Base-by-base conservation (phyloP, 2,888 invertebrate genomes). In the Eilema sororculum region DNA sequence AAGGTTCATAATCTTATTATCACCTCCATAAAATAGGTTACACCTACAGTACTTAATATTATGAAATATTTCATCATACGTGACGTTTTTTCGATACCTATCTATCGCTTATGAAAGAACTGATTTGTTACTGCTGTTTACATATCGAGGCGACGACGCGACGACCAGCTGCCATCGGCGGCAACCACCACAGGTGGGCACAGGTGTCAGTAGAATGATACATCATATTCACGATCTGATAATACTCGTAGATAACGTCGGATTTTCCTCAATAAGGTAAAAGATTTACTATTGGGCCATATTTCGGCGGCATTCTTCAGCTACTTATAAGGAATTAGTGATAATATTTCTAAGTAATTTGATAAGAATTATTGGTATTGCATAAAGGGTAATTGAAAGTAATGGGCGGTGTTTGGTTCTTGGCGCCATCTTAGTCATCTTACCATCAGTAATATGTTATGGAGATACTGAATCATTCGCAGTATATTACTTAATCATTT, bases 351-450 rank as follows among this genome's bases (percentile, higher is more conserved):
- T 64, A 52, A 64, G 46, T 64, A 64, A 28, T 64, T 0, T 20
- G 41, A 46, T 63, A 62, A 62, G n/a, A n/a, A 20, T 41, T 20
- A 10, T 12, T 28, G 28, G 25, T 28, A 63, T 25, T 25, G 10
- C 20, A 46, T 46, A 46, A 63, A 63, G 10, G 25, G 46, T 4
- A 16, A 46, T 63, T 41, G 28, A 64, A 52, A 46, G 28, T 22
- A 30, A 56, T 22, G 30, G 22, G 52, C 13, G 22, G 30, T 3
- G 16, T 60, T 65, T 65, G 30, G n/a, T 56, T 46, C 28, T 28
- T 30, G 64, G 64, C 52, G 64, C 64, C 64, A 65, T 33, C 20
- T n/a, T 59, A 33, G 64, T 52, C 52, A 65, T 60, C 9, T n/a
- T 59, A n/a, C 25, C 24, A 25, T 24, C 25, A 8, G 52, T n/a